A percentile compares a stretch with the other conserved stretches of the same genome.
Conservation (phyloP, 2,113 vertebrate genomes). For the Oncorhynchus kisutch region DNA sequence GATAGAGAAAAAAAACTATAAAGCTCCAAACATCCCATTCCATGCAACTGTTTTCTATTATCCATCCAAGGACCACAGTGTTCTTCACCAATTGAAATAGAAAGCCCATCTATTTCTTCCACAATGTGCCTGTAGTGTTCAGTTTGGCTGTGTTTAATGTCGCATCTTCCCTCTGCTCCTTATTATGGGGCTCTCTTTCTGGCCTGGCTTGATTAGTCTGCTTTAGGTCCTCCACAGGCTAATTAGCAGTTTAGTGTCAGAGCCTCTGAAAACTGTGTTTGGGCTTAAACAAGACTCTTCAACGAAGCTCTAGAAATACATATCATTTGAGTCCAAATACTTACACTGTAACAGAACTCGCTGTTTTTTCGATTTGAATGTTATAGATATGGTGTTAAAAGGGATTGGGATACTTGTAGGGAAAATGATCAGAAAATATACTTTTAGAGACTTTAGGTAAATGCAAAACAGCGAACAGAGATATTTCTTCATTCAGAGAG, state of each 20-base stretch:
- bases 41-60: neutral
- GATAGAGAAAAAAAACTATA: neutral
- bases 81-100: constrained; percentile 1
- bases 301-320: neutral
- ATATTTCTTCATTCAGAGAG: neutral
- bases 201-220: constrained; percentile 22
- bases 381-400: neutral
- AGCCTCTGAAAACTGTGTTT: neutral
- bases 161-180: constrained; percentile 25
- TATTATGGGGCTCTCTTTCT: constrained; percentile 28
- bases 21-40: neutral
- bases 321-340: neutral
- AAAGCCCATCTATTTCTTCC: neutral
- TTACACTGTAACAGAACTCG: neutral
- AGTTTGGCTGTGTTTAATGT: constrained; percentile 29
- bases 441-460: neutral
- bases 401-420: neutral
- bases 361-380: neutral
- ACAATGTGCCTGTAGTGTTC: constrained; percentile 7
- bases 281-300: neutral
- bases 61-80: neutral
- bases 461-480: neutral
- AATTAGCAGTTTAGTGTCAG: constrained; percentile 13
- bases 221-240: constrained; percentile 7
- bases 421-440: neutral